These are phyloP conservation scores for Hemithea aestivaria DNA, from an alignment of 2,888 invertebrate species.

Conservation along the genomic window DNA sequence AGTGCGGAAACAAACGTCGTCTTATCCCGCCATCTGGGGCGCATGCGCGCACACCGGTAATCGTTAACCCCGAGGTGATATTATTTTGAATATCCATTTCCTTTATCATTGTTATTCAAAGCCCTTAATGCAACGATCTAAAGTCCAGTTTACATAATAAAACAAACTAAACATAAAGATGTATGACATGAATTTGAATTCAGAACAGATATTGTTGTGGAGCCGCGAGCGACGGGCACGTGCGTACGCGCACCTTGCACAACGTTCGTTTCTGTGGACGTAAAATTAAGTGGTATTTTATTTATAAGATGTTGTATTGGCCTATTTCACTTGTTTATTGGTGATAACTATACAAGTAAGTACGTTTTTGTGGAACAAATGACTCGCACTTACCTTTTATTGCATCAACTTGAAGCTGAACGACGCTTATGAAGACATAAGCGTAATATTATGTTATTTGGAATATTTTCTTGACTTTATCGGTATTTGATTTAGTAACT, in stretches of 20 bases:
- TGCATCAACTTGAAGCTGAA: conserved; percentile 21
- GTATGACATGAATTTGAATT: conserved; percentile 76
- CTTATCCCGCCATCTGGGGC: conserved; percentile 76
- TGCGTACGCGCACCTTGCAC: conserved; percentile 75
- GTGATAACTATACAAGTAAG: conserved; percentile 28
- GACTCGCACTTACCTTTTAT: conserved; percentile 27
- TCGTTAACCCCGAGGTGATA: conserved; percentile 80
- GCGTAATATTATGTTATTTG: too few species aligned
- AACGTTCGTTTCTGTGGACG: conserved; percentile 50
- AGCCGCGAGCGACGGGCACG: conserved; percentile 71
- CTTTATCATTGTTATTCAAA: conserved; percentile 71
- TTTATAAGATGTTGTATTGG: conserved; percentile 46
- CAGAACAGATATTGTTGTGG: conserved; percentile 65
- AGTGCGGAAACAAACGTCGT: conserved; percentile 79
- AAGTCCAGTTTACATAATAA: conserved; percentile 63
- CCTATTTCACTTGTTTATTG: conserved; percentile 35
- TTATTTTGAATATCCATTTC: conserved; percentile 77
- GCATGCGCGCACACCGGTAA: conserved; percentile 75
- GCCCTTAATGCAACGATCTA: conserved; percentile 57
- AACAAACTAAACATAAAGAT: conserved; percentile 59
- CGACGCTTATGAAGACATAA: too few species aligned
- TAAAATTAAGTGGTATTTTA: conserved; percentile 57
- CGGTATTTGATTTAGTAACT: too few species aligned
- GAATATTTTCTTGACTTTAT: too few species aligned
- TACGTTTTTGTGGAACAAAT: conserved; percentile 29